Evolutionary conservation across 1,140 invertebrate genomes (phyloP).

Genomic region (Aricia agestis): DNA sequence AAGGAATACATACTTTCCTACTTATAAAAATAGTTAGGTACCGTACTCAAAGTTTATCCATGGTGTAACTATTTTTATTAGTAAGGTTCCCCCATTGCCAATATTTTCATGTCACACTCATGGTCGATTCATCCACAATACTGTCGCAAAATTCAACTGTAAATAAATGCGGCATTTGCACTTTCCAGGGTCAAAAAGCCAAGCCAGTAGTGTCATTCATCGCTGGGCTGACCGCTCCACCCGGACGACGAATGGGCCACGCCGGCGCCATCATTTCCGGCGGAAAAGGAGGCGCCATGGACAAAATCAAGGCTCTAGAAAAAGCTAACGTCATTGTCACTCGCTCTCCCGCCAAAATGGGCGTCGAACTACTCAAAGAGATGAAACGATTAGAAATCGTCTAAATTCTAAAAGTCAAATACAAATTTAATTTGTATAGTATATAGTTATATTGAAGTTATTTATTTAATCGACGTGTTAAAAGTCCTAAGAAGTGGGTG

Average conservation of each 20-base stretch:
- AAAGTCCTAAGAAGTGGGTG: slow-evolving; percentile 14
- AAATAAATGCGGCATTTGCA: slow-evolving; percentile 20
- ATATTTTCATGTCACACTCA: background rate
- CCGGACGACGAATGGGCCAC: slow-evolving; percentile 98
- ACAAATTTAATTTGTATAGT: slow-evolving; percentile 58
- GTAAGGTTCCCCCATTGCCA: background rate
- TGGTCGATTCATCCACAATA: too few relatives aligned
- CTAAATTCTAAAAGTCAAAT: slow-evolving; percentile 49
- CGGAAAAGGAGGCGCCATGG: slow-evolving; percentile 97
- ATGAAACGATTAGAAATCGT: slow-evolving; percentile 86
- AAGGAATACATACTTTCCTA: too few relatives aligned
- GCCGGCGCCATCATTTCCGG: slow-evolving; percentile 99
- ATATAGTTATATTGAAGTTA: slow-evolving; percentile 65
- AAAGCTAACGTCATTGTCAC: slow-evolving; percentile 93
- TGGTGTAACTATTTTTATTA: too few relatives aligned
- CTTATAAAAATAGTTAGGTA: too few relatives aligned
- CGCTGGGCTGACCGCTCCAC: slow-evolving; percentile 97
- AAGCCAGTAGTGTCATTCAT: slow-evolving; percentile 99
- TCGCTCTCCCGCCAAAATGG: slow-evolving; percentile 97
- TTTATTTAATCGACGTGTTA: slow-evolving; percentile 47
- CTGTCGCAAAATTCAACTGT: background rate
- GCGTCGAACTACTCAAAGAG: slow-evolving; percentile 90
- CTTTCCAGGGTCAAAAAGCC: slow-evolving; percentile 88
- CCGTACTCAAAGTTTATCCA: too few relatives aligned
- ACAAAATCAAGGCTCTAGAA: slow-evolving; percentile 98